Evolutionary conservation across 2,888 invertebrate genomes (phyloP), one percentile per base, ranked within the genome.

Genomic region (Lepidochitona cinerea): DNA sequence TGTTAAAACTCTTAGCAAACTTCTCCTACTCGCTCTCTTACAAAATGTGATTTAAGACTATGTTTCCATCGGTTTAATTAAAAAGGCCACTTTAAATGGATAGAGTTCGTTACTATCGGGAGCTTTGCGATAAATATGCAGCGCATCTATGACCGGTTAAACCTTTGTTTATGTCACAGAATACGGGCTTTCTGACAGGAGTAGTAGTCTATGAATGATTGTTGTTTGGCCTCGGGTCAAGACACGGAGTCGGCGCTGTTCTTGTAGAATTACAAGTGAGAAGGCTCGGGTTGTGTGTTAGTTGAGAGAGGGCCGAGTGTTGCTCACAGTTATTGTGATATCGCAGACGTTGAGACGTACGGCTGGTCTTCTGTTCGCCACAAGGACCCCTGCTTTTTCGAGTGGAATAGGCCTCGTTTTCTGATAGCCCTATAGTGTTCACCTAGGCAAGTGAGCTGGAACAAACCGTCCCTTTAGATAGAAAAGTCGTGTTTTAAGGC

Each of bases 291-390:
- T 59, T 29, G 26, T 59, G 23, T 59, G 59, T 59, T 29, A 59
- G 59, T 12, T 23, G 59, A 59, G 29, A 59, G 9, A 9, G 29
- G 14, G 59, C 59, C 14, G 59, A 23, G 59, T 59, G 59, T 59
- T 59, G 59, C 59, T 59, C 59, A 59, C 59, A 59, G 59, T 59
- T 59, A 59, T 59, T 59, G 59, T 59, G 18, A 59, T 29, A 29
- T 59, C 29, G 29, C 29, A 32, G 59, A 2, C 59, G 59, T 59
- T 59, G 29, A 59, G 59, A 59, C 59, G 59, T 59, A 59, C 59
- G 12, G 59, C 29, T 32, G 23, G 12, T 32, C 59, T 14, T 59
- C 59, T 32, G 14, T 59, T 29, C 59, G 23, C 18, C 12, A 14
- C 59, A 14, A 59, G 59, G 32, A 23, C 59, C 59, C 49, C 49